Base-by-base conservation (phyloP, 2,797 vertebrate species). In the Pipistrellus kuhlii region DNA sequence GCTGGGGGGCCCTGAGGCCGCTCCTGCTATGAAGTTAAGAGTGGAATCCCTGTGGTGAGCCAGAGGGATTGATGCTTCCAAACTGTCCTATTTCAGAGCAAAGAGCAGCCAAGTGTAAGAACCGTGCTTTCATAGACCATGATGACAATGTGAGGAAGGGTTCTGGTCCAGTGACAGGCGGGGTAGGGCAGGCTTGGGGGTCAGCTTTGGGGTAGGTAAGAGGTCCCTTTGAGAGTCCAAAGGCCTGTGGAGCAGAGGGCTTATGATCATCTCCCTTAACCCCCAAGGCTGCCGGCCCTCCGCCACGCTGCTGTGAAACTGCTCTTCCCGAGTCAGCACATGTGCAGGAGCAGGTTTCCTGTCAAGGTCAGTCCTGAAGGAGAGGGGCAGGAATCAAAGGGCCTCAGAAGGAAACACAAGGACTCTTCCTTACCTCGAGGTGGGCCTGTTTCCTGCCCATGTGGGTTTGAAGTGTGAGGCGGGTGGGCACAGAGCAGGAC, bases 331-430 rank as follows among this genome's bases (percentile, higher is more conserved):
- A 96, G 91, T 88, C 66, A 84, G 95, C 95, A 82, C 88, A 77
- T 53, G 81, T 75, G 68, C 76, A 93, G 92, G 93, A 92, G 96
- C 53, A 77, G 12, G 44, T 76, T 97, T 97, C 96, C 96, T 97
- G 93, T 76, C 44, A 94, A 97, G 95, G 94, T 97, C 96, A 97
- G 4, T 77, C 83, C 84, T 95, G 57, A 38, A 95, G 96, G 93
- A 94, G 94, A 64, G 4, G 62, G 89, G 76, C 72, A 96, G 78
- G 91, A 97, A 85, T 96, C 95, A 97, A 97, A 98, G 55, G 76
- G 57, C 7, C 55, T 97, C 85, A 83, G 93, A 96, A 97, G 96
- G 95, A 97, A 98, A 94, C 95, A 72, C 53, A 94, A 71, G 84
- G 91, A 59, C 91, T 95, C 97, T 90, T 96, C 72, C 25, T 62